Base-by-base conservation (phyloP, 2,113 vertebrate genomes). In the Leptocoma aspasia region DNA sequence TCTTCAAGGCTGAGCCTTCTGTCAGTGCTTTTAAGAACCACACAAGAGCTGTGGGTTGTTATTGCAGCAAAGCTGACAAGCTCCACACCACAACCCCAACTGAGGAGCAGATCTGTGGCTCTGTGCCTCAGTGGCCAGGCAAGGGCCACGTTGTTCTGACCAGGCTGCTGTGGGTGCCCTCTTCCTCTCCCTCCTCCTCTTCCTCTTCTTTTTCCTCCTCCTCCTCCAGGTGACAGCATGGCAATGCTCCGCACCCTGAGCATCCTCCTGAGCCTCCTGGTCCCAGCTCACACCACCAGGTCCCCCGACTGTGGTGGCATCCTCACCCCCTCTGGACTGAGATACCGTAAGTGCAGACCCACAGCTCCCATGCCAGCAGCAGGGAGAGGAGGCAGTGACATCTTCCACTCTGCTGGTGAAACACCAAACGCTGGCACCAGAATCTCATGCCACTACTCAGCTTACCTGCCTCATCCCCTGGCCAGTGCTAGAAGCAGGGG, bases 301-400 rank as follows among this genome's bases (percentile, higher is more conserved):
- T 89, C 96, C 3, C 95, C 96, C 0, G 65, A 96, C 82, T 94
- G 95, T 0, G 95, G 89, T 0, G 95, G 92, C 53, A 81, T 96
- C 86, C 91, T 97, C 92, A 96, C 64, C 44, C 83, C 94, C 0
- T 9, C 77, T 4, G 96, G 95, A 5, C 80, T 97, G 47, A 86
- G 44, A 56, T 96, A 95, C 83, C 6, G 96, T 97, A 64, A 97
- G 96, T 96, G 13, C 1, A 1, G n/a, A 24, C 3, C 39, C 2
- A 1, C 4, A 3, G 1, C 56, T 28, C 16, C 37, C 31, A 1
- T 0, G 0, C 7, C 9, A 0, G 8, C 70, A 53, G 73, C 53
- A 27, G 78, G 39, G 69, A 57, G 19, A 52, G 70, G 45, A n/a
- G 50, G 60, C 57, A 53, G 28, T 19, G 18, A 14, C 50, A 7